Percentiles rank a stretch among this genome's conserved stretches.
Evolutionary conservation across 2,113 vertebrate species (phyloP).

Genomic region (Leucoraja erinaceus): DNA sequence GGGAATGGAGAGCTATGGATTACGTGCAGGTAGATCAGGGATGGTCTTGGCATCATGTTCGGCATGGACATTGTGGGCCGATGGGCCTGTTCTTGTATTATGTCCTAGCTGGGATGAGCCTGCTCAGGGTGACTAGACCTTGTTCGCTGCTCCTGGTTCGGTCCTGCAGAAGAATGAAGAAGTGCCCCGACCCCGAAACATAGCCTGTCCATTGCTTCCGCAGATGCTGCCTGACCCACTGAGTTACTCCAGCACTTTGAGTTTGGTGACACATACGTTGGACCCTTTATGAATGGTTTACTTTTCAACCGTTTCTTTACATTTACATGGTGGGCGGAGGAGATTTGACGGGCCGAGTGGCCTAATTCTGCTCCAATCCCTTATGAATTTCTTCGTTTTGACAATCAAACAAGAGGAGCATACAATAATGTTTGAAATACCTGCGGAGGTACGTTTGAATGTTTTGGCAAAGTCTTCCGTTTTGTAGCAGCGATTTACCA

Average conservation of each 20-base stretch:
- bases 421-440: neutral
- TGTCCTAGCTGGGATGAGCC: neutral
- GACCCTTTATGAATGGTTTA: neutral
- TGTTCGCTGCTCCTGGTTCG: neutral
- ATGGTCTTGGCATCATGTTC: too few relatives aligned
- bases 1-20: too few relatives aligned
- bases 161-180: neutral
- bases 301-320: neutral
- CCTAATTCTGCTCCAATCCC: too few relatives aligned
- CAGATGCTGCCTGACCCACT: too few relatives aligned
- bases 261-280: neutral
- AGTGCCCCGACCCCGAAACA: too few relatives aligned
- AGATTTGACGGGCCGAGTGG: too few relatives aligned
- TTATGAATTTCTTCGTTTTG: neutral
- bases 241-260: too few relatives aligned
- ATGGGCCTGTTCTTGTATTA: too few relatives aligned
- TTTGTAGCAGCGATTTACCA: neutral
- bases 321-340: too few relatives aligned
- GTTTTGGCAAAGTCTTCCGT: neutral
- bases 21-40: too few relatives aligned
- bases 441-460: neutral
- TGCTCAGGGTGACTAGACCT: neutral
- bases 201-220: too few relatives aligned
- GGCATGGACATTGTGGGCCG: too few relatives aligned
- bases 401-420: neutral